phyloP scores from a whole-genome alignment of 2,888 invertebrate species.

The Metallyticus violacea region DNA sequence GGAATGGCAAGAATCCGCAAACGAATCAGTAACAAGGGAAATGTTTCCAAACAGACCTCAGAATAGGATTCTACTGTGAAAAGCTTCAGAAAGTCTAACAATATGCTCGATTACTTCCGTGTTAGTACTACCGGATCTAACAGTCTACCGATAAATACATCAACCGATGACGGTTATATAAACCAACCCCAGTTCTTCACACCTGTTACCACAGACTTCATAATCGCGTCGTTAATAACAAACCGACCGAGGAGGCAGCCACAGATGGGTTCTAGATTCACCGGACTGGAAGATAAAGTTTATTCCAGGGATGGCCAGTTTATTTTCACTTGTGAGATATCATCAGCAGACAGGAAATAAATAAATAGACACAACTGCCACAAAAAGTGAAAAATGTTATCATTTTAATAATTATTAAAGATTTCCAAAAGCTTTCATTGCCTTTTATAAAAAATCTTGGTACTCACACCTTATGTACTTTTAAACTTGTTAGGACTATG shows the following conservation, averaged over 20 bases:
- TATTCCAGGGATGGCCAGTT: neutral
- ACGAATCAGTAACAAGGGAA: neutral
- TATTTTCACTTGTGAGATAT: no score
- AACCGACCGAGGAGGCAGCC: neutral
- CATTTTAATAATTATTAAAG: no score
- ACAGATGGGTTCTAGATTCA: neutral
- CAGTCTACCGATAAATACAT: neutral
- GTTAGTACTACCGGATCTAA: neutral
- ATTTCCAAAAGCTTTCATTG: no score
- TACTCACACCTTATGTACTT: no score
- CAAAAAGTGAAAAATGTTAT: no score
- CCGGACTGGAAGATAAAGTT: neutral
- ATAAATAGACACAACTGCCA: no score
- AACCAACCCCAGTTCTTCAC: neutral
- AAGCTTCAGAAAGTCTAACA: neutral
- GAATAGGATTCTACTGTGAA: neutral
- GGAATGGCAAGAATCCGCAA: neutral
- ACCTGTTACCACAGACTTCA: neutral
- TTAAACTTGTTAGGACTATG: no score
- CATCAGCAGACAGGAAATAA: no score
- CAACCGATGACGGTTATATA: neutral
- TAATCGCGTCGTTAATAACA: neutral
- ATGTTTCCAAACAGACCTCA: neutral
- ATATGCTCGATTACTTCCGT: neutral
- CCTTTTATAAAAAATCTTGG: no score